Base-by-base conservation (phyloP, 2,797 vertebrate species). In the Tamandua tetradactyla region DNA sequence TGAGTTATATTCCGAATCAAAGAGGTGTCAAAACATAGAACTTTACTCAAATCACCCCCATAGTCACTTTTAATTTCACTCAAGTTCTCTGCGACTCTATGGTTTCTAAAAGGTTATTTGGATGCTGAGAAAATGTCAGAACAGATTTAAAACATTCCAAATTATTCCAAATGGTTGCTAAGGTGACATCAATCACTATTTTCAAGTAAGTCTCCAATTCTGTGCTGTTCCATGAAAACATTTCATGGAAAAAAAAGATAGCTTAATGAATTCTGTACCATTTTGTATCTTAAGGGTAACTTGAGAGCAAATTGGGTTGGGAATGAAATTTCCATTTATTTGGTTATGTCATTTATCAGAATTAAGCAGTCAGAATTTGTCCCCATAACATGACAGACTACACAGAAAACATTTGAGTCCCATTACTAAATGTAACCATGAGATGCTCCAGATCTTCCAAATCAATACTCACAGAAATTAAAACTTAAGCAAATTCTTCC, bases 331-430 rank as follows among this genome's bases (percentile, higher is more conserved):
- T 94, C 22, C 35, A 91, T 93, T 80, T 74, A 93, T 5, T 11
- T 79, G n/a, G 75, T 64, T 18, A 94, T 37, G n/a, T 93, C 74
- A 47, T 69, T 96, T 83, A 97, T 82, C 32, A 89, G 64, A 37
- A 80, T 17, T 37, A 97, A 94, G 71, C 85, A 95, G 62, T 83
- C 42, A 96, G 79, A 91, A 95, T 57, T 78, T 94, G 87, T 85
- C 92, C 89, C 94, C 69, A 59, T 35, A 93, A 25, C 1, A 11
- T 78, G 57, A 61, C 5, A 84, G 91, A 64, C 75, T 89, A 81
- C 32, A 40, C 6, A 59, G 93, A n/a, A n/a, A 95, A 90, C n/a
- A 71, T 35, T 15, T 59, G 66, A 35, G 62, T 64, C 11, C 37
- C 27, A 4, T 72, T 90, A 40, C 55, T 88, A 82, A 95, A 12